phyloP scores from a whole-genome alignment of 53 echinoderm and acorn worm genomes.

The Paracentrotus lividus region DNA sequence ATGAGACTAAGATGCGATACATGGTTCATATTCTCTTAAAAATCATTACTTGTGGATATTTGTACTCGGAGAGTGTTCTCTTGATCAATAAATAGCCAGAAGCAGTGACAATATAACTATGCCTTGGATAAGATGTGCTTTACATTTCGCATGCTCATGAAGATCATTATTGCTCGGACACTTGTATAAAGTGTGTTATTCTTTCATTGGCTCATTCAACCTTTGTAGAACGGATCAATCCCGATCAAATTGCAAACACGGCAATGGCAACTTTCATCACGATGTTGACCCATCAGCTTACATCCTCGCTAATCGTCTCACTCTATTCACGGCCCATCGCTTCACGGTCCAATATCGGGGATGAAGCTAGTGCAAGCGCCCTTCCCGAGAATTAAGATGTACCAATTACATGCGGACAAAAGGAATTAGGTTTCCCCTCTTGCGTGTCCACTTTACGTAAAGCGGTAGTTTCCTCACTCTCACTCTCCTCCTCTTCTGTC shows the following conservation, averaged over 20 bases:
- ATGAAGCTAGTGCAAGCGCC: neutral
- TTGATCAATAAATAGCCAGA: constrained; percentile 11
- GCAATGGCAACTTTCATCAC: constrained; percentile 28
- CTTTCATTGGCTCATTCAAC: neutral
- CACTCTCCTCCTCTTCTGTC: too few relatives aligned
- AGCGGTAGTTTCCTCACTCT: constrained; percentile 34
- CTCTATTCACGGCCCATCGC: constrained; percentile 44
- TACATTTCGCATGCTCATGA: neutral
- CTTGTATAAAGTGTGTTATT: constrained; percentile 38
- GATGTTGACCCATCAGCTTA: constrained; percentile 52
- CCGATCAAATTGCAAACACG: constrained; percentile 47
- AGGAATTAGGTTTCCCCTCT: constrained; percentile 58
- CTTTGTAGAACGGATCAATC: constrained; percentile 34
- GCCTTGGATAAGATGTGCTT: neutral
- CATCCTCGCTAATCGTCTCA: constrained; percentile 34
- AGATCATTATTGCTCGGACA: constrained; percentile 10
- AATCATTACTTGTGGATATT: constrained; percentile 24
- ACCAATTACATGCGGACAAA: constrained; percentile 61
- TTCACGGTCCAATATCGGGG: neutral
- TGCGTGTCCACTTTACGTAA: constrained; percentile 11
- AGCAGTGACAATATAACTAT: neutral
- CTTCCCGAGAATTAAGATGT: constrained; percentile 37
- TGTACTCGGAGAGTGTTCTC: constrained; percentile 24
- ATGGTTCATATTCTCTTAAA: constrained; percentile 35
- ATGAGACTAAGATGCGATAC: neutral